Evolutionary conservation across 2,113 vertebrate species (phyloP), one percentile per base, ranked within the genome.

Genomic region (Callocephalon fimbriatum): DNA sequence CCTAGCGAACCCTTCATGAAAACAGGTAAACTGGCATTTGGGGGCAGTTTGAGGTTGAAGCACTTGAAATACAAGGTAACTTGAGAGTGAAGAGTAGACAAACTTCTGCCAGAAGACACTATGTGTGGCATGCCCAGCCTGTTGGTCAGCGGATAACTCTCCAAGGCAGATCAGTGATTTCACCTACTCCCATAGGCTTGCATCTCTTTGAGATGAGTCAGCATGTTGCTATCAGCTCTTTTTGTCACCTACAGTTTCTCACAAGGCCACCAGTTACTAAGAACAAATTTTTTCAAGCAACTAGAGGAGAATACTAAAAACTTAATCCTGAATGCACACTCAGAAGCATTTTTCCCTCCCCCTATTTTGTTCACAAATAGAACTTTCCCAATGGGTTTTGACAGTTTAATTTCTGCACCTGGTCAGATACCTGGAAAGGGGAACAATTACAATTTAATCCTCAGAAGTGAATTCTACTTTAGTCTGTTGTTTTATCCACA

Each of bases 121-220:
- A 7, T 44, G 35, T 27, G 5, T 38, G 40, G 51, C 27, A 11
- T 42, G n/a, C 6, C 5, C 19, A 6, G 2, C 23, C 61, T 29
- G 11, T 26, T 40, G 37, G 6, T 62, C 40, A 78, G 38, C 22
- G 85, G 26, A 38, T n/a, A 70, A 37, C 10, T 63, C 9, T 17
- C 23, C 51, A 26, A 8, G 84, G 27, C 15, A 84, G 10, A 54
- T 5, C 0, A 0, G 10, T 19, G 26, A 8, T 63, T 67, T 67
- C 35, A 38, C 5, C n/a, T 38, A 25, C 35, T 81, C 8, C 35
- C 26, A 7, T 18, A 13, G 16, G 18, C 5, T 91, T 73, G 6
- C 20, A 38, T 31, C 20, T 25, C 27, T 89, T 37, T 74, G 59
- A 67, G 35, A 72, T 26, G 21, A 35, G 6, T 48, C 58, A 59